These are phyloP conservation scores for Campylorhamphus procurvoides DNA, from an alignment of 2,113 vertebrate species.

Conservation along the genomic window DNA sequence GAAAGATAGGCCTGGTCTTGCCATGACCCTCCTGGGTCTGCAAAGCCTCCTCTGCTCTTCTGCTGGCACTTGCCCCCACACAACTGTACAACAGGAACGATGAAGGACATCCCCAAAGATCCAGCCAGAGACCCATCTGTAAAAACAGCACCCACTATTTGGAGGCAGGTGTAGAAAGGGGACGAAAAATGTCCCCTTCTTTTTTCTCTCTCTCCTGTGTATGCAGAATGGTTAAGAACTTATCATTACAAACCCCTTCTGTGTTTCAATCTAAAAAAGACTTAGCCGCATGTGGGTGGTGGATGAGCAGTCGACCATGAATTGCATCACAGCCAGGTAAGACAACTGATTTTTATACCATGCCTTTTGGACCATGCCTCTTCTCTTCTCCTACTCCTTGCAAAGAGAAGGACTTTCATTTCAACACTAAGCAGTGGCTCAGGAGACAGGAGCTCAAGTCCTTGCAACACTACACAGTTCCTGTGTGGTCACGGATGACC, in stretches of 20 bases:
- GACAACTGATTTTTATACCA: neutral
- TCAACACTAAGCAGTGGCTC: neutral
- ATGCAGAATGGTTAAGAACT: neutral
- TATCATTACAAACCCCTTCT: neutral
- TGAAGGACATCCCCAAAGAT: neutral
- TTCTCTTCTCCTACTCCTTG: neutral
- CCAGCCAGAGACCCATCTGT: neutral
- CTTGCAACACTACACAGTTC: neutral
- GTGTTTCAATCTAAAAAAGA: neutral
- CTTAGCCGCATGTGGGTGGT: neutral
- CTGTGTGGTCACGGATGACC: neutral
- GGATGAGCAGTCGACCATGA: neutral
- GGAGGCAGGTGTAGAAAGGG: neutral
- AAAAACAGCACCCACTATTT: neutral
- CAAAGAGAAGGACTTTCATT: neutral
- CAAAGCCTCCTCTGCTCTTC: neutral
- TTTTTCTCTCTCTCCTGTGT: neutral
- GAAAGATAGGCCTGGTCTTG: neutral
- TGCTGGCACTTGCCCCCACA: neutral
- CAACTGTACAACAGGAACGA: neutral
- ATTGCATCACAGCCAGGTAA: neutral
- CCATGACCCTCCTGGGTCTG: neutral
- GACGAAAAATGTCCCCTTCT: rapidly evolving
- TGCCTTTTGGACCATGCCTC: neutral
- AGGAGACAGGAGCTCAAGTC: neutral